phyloP scores from a whole-genome alignment of 2,113 vertebrate species.

The Motacilla alba region DNA sequence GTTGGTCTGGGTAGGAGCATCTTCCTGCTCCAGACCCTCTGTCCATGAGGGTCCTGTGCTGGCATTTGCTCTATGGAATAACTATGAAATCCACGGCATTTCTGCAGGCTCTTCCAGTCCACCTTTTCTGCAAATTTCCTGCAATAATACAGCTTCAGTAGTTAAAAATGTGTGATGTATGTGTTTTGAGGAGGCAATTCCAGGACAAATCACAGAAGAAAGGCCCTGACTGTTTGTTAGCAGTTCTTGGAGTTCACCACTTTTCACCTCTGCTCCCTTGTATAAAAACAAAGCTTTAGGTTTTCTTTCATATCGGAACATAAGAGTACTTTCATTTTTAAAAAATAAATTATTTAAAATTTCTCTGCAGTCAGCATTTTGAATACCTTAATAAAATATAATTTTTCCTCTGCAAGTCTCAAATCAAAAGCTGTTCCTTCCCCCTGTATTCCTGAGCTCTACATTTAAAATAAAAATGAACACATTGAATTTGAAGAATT shows the following conservation, averaged over 20 bases:
- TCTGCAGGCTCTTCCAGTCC: background rate
- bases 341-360: conserved; percentile 42
- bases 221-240: background rate
- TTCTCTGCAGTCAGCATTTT: conserved; percentile 40
- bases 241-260: background rate
- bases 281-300: conserved; percentile 8
- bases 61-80: background rate
- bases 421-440: conserved; percentile 28
- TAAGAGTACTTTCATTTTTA: background rate
- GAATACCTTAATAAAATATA: conserved; percentile 10
- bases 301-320: background rate
- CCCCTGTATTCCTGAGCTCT: background rate
- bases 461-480: conserved; percentile 7
- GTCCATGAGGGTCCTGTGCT: background rate
- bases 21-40: background rate
- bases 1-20: background rate
- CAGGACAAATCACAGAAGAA: background rate
- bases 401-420: conserved; percentile 5
- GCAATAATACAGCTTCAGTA: background rate
- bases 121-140: background rate
- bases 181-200: background rate
- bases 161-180: background rate
- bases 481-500: background rate
- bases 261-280: background rate
- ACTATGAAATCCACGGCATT: background rate